phyloP scores from a whole-genome alignment of 2,797 vertebrate genomes.

The Hozukius guyotensis region DNA sequence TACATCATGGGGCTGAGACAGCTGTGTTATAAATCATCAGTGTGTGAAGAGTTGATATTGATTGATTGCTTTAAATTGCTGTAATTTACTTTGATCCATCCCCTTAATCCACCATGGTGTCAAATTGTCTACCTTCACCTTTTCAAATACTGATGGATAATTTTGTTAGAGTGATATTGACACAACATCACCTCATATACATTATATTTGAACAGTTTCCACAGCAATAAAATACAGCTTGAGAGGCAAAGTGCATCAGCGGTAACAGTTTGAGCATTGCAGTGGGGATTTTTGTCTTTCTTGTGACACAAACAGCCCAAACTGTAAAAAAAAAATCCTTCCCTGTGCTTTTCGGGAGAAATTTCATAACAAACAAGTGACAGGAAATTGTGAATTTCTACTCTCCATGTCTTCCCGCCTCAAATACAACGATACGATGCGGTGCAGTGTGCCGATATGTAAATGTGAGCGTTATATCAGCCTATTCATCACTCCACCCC shows the following conservation, averaged over 20 bases:
- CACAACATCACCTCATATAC: not conserved
- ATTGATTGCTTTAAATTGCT: conserved; percentile 3
- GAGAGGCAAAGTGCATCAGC: not conserved
- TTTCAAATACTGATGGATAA: not conserved
- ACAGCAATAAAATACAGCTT: not conserved
- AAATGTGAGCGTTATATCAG: not conserved
- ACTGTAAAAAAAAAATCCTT: not conserved
- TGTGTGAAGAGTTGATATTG: not conserved
- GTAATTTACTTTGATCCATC: not conserved
- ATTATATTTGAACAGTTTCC: not conserved
- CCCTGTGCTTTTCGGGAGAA: not conserved
- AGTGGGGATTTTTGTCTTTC: not conserved
- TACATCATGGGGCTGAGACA: conserved; percentile 1
- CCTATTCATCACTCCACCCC: conserved; percentile 8
- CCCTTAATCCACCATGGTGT: not conserved
- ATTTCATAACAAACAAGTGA: not conserved
- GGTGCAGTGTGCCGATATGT: not conserved
- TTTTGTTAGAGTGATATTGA: not conserved
- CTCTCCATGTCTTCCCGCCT: not conserved
- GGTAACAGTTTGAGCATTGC: not conserved
- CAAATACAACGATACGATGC: not conserved
- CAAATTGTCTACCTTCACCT: not conserved
- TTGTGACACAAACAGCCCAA: not conserved
- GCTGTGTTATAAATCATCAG: conserved; percentile 6
- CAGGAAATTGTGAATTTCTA: not conserved